Base-by-base conservation (phyloP, 2,797 vertebrate genomes). In the Orientallactaga sibirica region DNA sequence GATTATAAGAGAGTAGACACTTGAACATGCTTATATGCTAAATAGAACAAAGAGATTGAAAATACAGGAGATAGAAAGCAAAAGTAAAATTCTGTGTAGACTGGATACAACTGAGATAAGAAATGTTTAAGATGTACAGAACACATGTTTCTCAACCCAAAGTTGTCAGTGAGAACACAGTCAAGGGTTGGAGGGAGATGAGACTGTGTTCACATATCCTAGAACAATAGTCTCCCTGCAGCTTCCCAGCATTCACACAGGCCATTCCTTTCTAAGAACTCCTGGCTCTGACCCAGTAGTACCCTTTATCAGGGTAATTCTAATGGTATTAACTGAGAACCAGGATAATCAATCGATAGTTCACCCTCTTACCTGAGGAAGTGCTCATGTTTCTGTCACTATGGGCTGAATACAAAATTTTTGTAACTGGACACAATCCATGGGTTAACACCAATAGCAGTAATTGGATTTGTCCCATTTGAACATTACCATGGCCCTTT, bases 1-100 rank as follows among this genome's bases (percentile, higher is more conserved):
- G 14, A 24, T 74, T 73, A 33, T 77, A 82, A 48, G 37, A 79
- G 11, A 91, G 11, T 61, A 85, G 58, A 81, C 7, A 7, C 62
- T 87, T 84, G 33, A 82, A 62, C 10, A 18, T 55, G 7, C 73
- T 82, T 75, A 37, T 15, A 75, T 24, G 22, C 18, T 70, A 58
- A 58, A 8, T n/a, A 90, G 41, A 92, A 75, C 15, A 24, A 82
- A 82, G 61, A 85, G n/a, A 20, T 11, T 85, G 12, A 82, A 95
- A 82, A 86, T 6, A 62, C 3, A 76, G 29, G 41, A 15, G 79
- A 76, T 27, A 73, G 29, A 66, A 2, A 3, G 8, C 58, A 81
- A 10, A 74, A 78, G 41, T 61, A 78, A 81, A 86, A 81, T 20
- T 93, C 52, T 88, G 27, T 41, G 37, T 55, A 85, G 58, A 88